Evolutionary conservation across 2,888 invertebrate species (phyloP).

Genomic region (Coecobrya sp.): DNA sequence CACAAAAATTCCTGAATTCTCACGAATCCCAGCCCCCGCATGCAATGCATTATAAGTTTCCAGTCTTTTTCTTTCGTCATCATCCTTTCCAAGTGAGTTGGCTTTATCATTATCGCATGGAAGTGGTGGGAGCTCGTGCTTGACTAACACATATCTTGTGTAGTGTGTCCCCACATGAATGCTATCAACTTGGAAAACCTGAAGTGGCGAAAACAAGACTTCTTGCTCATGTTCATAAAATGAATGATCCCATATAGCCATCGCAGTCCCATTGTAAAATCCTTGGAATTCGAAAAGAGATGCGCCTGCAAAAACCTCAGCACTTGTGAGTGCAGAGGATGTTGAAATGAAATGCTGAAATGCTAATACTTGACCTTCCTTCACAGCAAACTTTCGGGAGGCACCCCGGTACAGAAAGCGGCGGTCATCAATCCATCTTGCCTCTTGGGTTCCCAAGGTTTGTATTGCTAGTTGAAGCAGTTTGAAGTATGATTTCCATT

Average conservation of each 20-base stretch:
- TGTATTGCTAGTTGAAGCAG: conserved; percentile 71
- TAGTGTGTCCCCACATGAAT: conserved; percentile 74
- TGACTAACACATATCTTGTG: conserved; percentile 75
- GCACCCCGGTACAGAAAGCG: conserved; percentile 75
- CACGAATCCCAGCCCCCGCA: background rate
- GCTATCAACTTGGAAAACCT: conserved; percentile 74
- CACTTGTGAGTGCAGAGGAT: conserved; percentile 61
- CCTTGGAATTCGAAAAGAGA: conserved; percentile 75
- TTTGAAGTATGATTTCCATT: conserved; percentile 78
- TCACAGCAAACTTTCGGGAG: conserved; percentile 16
- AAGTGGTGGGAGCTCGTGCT: conserved; percentile 50
- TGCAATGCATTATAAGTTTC: background rate
- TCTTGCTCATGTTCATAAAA: conserved; percentile 65
- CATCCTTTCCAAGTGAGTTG: background rate
- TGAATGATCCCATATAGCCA: conserved; percentile 72
- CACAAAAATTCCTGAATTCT: conserved; percentile 19
- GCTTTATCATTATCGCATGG: conserved; percentile 52
- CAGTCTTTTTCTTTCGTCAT: background rate
- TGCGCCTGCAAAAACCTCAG: conserved; percentile 67
- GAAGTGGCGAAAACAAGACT: conserved; percentile 72
- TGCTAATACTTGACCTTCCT: conserved; percentile 72
- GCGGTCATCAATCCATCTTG: conserved; percentile 50
- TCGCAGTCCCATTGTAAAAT: conserved; percentile 68
- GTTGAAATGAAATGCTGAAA: conserved; percentile 77
- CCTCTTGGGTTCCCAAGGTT: conserved; percentile 53